Evolutionary conservation across 2,888 invertebrate genomes (phyloP).

Genomic region (Melanostoma mellinum): DNA sequence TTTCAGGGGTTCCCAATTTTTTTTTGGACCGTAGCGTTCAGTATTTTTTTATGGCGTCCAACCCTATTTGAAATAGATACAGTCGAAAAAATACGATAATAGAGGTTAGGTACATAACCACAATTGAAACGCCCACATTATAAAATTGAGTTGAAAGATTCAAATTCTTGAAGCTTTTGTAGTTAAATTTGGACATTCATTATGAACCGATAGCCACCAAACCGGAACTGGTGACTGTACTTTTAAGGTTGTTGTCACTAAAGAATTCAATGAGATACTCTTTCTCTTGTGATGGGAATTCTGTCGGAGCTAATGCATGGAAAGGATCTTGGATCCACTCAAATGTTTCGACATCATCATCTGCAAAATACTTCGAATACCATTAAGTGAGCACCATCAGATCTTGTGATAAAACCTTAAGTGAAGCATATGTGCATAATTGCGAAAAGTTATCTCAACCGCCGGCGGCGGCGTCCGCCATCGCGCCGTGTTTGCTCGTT

Average conservation of each 20-base stretch:
- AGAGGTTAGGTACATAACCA: too few relatives aligned
- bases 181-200: slow-evolving; percentile 21
- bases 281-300: slow-evolving; percentile 11
- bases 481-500: too few relatives aligned
- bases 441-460: neutral
- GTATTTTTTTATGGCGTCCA: too few relatives aligned
- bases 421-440: neutral
- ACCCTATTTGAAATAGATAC: too few relatives aligned
- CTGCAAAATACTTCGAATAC: slow-evolving; percentile 1
- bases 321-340: slow-evolving; percentile 11
- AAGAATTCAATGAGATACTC: slow-evolving; percentile 6
- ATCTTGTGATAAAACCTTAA: slow-evolving; percentile 9
- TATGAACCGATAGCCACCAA: neutral
- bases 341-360: slow-evolving; percentile 12
- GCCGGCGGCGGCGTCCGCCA: neutral
- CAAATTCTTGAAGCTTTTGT: slow-evolving; percentile 18
- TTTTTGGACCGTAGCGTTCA: too few relatives aligned
- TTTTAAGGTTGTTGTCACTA: neutral
- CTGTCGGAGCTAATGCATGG: neutral
- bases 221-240: neutral
- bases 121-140: too few relatives aligned
- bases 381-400: slow-evolving; percentile 1
- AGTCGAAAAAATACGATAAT: too few relatives aligned
- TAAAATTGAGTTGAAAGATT: too few relatives aligned
- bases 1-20: too few relatives aligned